phyloP scores from a whole-genome alignment of 2,888 invertebrate genomes.

The Rhodophaea formosa region DNA sequence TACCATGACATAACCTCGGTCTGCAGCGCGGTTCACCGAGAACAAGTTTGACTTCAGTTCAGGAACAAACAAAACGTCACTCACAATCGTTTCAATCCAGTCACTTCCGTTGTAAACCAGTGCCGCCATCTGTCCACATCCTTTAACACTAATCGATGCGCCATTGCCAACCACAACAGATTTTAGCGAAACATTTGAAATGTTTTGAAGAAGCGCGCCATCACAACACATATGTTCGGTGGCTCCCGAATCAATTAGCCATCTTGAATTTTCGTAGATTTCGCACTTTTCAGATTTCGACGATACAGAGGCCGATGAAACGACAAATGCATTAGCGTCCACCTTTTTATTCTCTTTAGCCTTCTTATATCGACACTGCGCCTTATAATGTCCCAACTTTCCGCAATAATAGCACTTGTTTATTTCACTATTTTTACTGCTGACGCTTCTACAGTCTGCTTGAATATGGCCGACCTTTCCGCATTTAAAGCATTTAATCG shows the following conservation, averaged over 20 bases:
- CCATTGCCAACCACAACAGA: neutral
- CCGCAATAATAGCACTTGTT: neutral
- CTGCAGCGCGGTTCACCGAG: constrained; percentile 27
- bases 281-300: neutral
- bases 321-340: neutral
- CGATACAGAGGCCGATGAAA: neutral
- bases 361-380: neutral
- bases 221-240: neutral
- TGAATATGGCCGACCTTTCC: too few species aligned
- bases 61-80: neutral
- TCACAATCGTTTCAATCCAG: neutral
- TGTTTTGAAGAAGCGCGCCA: neutral
- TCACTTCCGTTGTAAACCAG: neutral
- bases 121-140: neutral
- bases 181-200: too few species aligned
- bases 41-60: constrained; percentile 25
- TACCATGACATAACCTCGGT: constrained; percentile 31
- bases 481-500: neutral
- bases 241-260: neutral
- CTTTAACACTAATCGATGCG: neutral
- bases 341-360: neutral
- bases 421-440: too few species aligned
- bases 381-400: neutral
- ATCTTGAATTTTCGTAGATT: too few species aligned
- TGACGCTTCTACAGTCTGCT: too few species aligned